phyloP scores from a whole-genome alignment of 2,888 invertebrate genomes.

The Desoria tigrina region DNA sequence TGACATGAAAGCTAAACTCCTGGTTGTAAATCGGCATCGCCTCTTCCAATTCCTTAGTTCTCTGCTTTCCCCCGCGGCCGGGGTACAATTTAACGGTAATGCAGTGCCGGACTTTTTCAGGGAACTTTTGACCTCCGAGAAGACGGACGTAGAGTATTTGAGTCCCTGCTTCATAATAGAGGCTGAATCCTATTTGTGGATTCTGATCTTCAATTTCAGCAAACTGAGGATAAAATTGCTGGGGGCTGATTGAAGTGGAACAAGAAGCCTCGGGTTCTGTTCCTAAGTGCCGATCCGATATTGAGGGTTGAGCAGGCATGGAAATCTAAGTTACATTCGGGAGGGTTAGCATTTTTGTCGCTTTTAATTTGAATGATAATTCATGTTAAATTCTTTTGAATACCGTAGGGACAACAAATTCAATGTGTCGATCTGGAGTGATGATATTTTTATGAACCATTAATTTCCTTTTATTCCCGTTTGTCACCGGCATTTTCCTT shows the following conservation, averaged over 20 bases:
- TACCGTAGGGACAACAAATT: slow-evolving; percentile 53
- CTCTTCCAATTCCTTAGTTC: slow-evolving; percentile 42
- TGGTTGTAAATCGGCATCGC: slow-evolving; percentile 49
- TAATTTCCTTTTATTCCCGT: not conserved
- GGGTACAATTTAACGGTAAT: slow-evolving; percentile 52
- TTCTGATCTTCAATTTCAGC: slow-evolving; percentile 36
- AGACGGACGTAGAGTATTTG: slow-evolving; percentile 48
- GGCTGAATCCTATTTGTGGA: slow-evolving; percentile 47
- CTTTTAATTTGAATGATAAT: not conserved
- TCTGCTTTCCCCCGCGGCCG: slow-evolving; percentile 48
- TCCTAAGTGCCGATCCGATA: not conserved
- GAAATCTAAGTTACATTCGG: slow-evolving; percentile 36
- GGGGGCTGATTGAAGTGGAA: slow-evolving; percentile 17
- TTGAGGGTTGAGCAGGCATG: slow-evolving; percentile 34
- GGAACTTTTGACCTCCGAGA: slow-evolving; percentile 49
- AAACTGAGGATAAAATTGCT: slow-evolving; percentile 50
- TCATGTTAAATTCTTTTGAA: not conserved
- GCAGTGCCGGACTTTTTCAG: slow-evolving; percentile 35
- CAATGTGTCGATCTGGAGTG: slow-evolving; percentile 49
- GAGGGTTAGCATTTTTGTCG: too few species aligned
- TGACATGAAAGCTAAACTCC: slow-evolving; percentile 51
- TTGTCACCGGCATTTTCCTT: not conserved
- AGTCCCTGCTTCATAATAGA: slow-evolving; percentile 43
- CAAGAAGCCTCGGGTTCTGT: slow-evolving; percentile 27
- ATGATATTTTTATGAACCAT: slow-evolving; percentile 48